A percentile compares a stretch with the other conserved stretches of the same genome.
Evolutionary conservation across 2,113 vertebrate species (phyloP).

Genomic region (Chloroceryle aenea): DNA sequence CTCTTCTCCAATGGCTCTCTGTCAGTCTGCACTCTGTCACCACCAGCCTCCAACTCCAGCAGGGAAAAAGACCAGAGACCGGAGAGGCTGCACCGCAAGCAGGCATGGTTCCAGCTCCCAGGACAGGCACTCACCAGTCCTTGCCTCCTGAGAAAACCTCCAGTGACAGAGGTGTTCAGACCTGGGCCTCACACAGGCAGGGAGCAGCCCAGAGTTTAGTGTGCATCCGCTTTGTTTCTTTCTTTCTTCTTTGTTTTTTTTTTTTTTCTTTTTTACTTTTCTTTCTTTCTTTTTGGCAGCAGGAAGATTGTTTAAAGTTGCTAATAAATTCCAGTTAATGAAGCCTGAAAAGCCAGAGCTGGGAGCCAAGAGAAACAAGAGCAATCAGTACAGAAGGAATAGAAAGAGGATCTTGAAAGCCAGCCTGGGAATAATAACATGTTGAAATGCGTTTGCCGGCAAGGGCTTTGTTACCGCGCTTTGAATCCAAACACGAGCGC

Average conservation of each 20-base stretch:
- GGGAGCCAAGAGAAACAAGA: slow-evolving; percentile 67
- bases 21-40: background rate
- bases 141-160: background rate
- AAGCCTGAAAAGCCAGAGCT: slow-evolving; percentile 68
- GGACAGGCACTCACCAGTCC: background rate
- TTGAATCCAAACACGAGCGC: background rate
- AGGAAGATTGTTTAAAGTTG: slow-evolving; percentile 64
- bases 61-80: background rate
- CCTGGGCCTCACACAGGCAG: slow-evolving; percentile 46
- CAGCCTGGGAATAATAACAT: slow-evolving; percentile 61
- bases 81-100: fast-evolving
- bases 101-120: fast-evolving
- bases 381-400: slow-evolving; percentile 64
- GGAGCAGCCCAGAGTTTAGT: background rate
- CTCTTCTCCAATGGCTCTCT: fast-evolving
- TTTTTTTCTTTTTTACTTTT: background rate
- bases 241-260: background rate
- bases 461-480: slow-evolving; percentile 56
- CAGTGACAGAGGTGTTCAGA: background rate
- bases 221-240: slow-evolving; percentile 17
- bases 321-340: slow-evolving; percentile 73
- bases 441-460: slow-evolving; percentile 65
- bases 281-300: slow-evolving; percentile 21
- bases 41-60: background rate
- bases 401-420: slow-evolving; percentile 69